Conservation (phyloP, 2,888 invertebrate species). For the Allophyes oxyacanthae region DNA sequence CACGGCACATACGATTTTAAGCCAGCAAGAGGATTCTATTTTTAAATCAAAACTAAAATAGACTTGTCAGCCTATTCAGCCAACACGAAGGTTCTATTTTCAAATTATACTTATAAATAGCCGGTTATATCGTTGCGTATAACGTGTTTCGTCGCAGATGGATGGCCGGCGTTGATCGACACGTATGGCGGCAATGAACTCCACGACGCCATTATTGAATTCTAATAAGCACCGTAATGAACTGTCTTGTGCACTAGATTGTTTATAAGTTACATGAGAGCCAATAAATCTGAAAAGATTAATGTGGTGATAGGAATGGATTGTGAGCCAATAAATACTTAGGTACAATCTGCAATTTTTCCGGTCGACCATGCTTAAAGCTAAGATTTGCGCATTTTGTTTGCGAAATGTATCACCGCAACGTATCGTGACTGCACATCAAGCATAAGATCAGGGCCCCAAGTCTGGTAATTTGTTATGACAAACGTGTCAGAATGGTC, state of each 20-base stretch:
- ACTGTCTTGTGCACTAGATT: constrained; percentile 46
- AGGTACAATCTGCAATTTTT: too few species aligned
- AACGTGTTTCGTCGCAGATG: constrained; percentile 45
- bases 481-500: too few species aligned
- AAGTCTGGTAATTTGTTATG: too few species aligned
- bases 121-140: constrained; percentile 31
- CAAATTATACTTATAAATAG: constrained; percentile 51
- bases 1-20: too few species aligned
- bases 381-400: too few species aligned
- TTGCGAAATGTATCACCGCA: too few species aligned
- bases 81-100: constrained; percentile 45
- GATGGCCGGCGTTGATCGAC: constrained; percentile 52
- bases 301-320: constrained; percentile 1
- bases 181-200: constrained; percentile 66
- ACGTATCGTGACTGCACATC: too few species aligned
- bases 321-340: too few species aligned
- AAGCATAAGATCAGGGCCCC: neutral
- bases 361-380: too few species aligned
- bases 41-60: constrained; percentile 20
- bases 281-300: constrained; percentile 12
- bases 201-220: constrained; percentile 61
- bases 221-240: constrained; percentile 61
- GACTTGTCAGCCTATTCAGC: constrained; percentile 11
- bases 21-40: constrained; percentile 7
- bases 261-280: constrained; percentile 20